Percentiles rank a stretch among this genome's conserved stretches.
Evolutionary conservation across 2,888 invertebrate species (phyloP).

Genomic region (Diarsia brunnea): DNA sequence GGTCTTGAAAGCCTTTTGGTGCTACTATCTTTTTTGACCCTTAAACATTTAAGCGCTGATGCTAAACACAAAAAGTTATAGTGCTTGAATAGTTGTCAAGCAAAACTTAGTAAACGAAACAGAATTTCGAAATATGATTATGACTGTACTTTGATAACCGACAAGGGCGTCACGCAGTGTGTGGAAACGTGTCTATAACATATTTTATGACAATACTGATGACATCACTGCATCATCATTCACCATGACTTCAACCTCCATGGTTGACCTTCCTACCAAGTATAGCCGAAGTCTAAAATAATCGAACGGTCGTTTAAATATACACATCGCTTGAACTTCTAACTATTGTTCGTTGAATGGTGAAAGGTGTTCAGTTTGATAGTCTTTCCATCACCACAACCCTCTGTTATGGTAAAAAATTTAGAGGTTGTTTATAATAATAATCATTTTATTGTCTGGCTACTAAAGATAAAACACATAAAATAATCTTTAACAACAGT

Average conservation of each 20-base stretch:
- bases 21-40: too few relatives aligned
- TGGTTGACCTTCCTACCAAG: slow-evolving; percentile 1
- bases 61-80: not conserved
- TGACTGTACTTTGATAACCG: slow-evolving; percentile 37
- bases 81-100: not conserved
- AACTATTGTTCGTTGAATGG: not conserved
- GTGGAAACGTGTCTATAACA: slow-evolving; percentile 11
- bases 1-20: not conserved
- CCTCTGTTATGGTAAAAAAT: not conserved
- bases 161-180: slow-evolving; percentile 11
- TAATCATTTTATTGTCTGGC: too few relatives aligned
- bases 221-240: slow-evolving; percentile 14
- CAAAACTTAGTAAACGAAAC: not conserved
- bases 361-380: not conserved
- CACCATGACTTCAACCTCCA: not conserved
- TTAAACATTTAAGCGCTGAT: not conserved
- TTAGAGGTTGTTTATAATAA: not conserved
- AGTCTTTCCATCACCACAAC: not conserved
- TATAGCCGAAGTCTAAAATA: not conserved
- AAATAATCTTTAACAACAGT: too few relatives aligned
- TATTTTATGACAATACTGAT: not conserved
- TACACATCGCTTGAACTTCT: not conserved
- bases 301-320: not conserved
- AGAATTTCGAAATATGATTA: slow-evolving; percentile 22
- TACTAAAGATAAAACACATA: too few relatives aligned